A percentile compares a stretch with the other conserved stretches of the same genome.
These are phyloP conservation scores for Leguminivora glycinivorella DNA, from an alignment of 1,140 invertebrate genomes.

Conservation along the genomic window DNA sequence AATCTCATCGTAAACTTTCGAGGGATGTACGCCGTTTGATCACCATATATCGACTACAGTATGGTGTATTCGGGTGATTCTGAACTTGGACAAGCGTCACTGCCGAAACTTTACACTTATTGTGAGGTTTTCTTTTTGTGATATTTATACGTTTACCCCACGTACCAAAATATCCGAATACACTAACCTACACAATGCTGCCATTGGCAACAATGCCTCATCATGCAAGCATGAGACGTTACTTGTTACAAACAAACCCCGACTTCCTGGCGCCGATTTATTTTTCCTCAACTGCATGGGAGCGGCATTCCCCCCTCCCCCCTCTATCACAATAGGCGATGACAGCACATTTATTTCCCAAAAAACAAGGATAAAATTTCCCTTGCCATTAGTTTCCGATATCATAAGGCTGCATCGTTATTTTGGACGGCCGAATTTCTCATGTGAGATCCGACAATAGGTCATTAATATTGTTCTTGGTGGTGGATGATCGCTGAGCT, in stretches of 20 bases:
- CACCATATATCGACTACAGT: no score
- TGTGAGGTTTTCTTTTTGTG: no score
- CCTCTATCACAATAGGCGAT: slow-evolving; percentile 22
- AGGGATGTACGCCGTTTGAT: no score
- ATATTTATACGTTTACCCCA: no score
- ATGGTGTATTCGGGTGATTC: no score
- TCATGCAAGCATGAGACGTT: slow-evolving; percentile 15
- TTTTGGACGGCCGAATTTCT: not conserved
- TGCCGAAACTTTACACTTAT: no score
- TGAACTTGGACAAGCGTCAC: no score
- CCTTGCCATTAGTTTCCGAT: not conserved
- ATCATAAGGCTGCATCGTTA: not conserved
- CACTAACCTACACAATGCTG: no score
- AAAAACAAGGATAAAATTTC: slow-evolving; percentile 16
- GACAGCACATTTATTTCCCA: slow-evolving; percentile 27
- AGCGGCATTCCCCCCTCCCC: not conserved
- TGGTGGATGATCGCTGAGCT: no score
- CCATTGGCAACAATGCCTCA: not conserved
- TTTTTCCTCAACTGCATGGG: not conserved
- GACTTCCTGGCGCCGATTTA: slow-evolving; percentile 13
- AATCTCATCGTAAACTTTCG: no score
- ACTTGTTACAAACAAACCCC: slow-evolving; percentile 2
- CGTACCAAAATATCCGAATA: no score
- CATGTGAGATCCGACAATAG: not conserved
- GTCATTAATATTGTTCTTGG: no score